Base-by-base conservation (phyloP, 30 jellyfish, hydroid and myxozoan genomes). In the Rhopilema esculentum region DNA sequence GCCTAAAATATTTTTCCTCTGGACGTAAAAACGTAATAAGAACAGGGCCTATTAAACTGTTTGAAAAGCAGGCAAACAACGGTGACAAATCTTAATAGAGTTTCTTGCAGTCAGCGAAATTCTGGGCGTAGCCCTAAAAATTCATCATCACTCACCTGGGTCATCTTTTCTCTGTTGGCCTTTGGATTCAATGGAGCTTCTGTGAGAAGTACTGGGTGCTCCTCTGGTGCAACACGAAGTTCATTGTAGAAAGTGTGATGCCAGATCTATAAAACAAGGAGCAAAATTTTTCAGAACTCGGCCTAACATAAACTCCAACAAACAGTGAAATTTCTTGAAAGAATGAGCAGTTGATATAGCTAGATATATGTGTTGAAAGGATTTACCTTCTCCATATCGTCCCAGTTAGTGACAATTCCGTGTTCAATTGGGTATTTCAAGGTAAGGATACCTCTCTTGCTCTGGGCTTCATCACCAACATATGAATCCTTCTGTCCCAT, bases 341-440 rank as follows among this genome's bases (percentile, higher is more conserved):
- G 21, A 72, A 72, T 19, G 25, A 12, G 9, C 28, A 76, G 25
- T 12, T 8, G 29, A 49, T 8, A n/a, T n/a, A n/a, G n/a, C n/a
- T n/a, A n/a, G n/a, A n/a, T n/a, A n/a, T n/a, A n/a, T n/a, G n/a
- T n/a, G n/a, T n/a, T n/a, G n/a, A n/a, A n/a, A n/a, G n/a, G n/a
- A n/a, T 67, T 20, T 64, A 95, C 99, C 97, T 96, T 96, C 77
- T 96, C 99, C 98, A 97, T 93, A 89, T 92, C 99, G 87, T 97
- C 98, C 99, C 99, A 92, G 97, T 97, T 97, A 23, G 99, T 97
- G 89, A 97, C 99, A 57, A 97, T 97, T 83, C 99, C 99, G 87
- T 97, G 99, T 86, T 97, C 99, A 61, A 97, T 97, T 48, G 99
- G 99, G 97, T 97, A 97, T 87, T 97, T 97, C 95, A 97, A 52